These are phyloP conservation scores for Drosophila nigritarsus DNA, from an alignment of 2,888 invertebrate genomes.

Conservation along the genomic window DNA sequence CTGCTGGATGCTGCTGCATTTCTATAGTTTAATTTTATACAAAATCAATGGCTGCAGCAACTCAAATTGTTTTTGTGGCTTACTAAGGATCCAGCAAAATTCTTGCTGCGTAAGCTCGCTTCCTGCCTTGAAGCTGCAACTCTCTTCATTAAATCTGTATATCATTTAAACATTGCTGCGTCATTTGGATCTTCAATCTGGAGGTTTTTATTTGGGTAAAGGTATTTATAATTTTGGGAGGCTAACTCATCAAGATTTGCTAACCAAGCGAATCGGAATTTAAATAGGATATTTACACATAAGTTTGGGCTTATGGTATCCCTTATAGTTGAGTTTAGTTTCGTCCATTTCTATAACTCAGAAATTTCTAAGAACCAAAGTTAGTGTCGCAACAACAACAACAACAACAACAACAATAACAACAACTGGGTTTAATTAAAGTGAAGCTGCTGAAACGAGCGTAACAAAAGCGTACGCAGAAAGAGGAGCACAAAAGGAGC, in stretches of 20 bases:
- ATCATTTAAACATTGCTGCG: too few species aligned
- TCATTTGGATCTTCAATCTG: not conserved
- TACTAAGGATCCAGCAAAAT: not conserved
- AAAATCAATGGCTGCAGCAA: not conserved
- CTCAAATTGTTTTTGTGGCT: not conserved
- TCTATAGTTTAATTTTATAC: constrained; percentile 23
- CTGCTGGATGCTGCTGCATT: constrained; percentile 9
- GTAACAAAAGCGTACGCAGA: constrained; percentile 11
- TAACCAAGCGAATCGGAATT: too few species aligned
- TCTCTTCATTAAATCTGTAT: not conserved
- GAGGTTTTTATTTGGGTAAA: not conserved
- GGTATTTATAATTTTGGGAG: too few species aligned
- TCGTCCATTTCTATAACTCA: not conserved
- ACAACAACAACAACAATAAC: not conserved
- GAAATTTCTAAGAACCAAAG: not conserved
- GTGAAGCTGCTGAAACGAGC: constrained; percentile 13
- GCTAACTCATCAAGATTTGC: not conserved
- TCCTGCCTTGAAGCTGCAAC: not conserved
- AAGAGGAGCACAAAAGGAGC: not conserved
- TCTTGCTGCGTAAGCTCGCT: not conserved
- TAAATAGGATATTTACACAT: too few species aligned
- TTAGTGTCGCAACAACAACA: not conserved
- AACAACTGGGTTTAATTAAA: constrained; percentile 32
- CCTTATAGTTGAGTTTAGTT: not conserved
- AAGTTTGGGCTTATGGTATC: not conserved